A percentile compares a stretch with the other conserved stretches of the same genome.
phyloP scores from a whole-genome alignment of 2,797 vertebrate species.

The Phoxinus dragarum region DNA sequence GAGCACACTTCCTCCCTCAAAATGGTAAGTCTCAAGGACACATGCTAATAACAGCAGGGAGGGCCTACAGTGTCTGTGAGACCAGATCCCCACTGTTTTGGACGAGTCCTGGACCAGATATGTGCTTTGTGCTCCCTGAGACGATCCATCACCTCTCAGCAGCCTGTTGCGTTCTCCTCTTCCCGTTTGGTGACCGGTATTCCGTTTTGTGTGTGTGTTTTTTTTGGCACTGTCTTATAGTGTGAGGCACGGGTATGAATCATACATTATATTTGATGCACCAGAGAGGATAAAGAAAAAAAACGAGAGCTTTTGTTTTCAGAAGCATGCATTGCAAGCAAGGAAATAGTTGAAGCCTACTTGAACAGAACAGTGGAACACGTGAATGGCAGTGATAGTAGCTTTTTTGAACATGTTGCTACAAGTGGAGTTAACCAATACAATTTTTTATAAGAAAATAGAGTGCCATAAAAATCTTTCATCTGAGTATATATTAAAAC shows the following conservation, averaged over 20 bases:
- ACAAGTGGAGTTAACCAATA: slow-evolving; percentile 63
- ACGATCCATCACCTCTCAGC: slow-evolving; percentile 38
- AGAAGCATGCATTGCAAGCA: slow-evolving; percentile 60
- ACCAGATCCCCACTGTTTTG: slow-evolving; percentile 17
- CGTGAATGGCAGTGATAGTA: slow-evolving; percentile 81
- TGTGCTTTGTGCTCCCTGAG: slow-evolving; percentile 50
- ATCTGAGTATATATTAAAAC: slow-evolving; percentile 36
- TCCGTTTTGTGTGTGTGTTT: neutral
- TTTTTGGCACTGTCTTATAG: slow-evolving; percentile 34
- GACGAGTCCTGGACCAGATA: slow-evolving; percentile 35
- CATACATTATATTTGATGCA: slow-evolving; percentile 29
- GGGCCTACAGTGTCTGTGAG: slow-evolving; percentile 22
- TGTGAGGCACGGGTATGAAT: slow-evolving; percentile 56
- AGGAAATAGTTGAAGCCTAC: slow-evolving; percentile 42
- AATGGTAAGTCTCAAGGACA: slow-evolving; percentile 66
- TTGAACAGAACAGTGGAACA: slow-evolving; percentile 60
- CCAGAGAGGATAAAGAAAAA: slow-evolving; percentile 2
- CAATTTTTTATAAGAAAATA: slow-evolving; percentile 72
- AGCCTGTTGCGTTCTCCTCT: neutral
- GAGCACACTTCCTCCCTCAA: slow-evolving; percentile 64
- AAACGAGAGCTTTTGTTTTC: slow-evolving; percentile 25
- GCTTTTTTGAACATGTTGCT: slow-evolving; percentile 73
- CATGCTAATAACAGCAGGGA: slow-evolving; percentile 47
- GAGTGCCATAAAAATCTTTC: slow-evolving; percentile 69
- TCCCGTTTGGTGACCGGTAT: slow-evolving; percentile 19